These are phyloP conservation scores for Rutilus rutilus DNA, from an alignment of 2,113 vertebrate genomes.

Conservation along the genomic window DNA sequence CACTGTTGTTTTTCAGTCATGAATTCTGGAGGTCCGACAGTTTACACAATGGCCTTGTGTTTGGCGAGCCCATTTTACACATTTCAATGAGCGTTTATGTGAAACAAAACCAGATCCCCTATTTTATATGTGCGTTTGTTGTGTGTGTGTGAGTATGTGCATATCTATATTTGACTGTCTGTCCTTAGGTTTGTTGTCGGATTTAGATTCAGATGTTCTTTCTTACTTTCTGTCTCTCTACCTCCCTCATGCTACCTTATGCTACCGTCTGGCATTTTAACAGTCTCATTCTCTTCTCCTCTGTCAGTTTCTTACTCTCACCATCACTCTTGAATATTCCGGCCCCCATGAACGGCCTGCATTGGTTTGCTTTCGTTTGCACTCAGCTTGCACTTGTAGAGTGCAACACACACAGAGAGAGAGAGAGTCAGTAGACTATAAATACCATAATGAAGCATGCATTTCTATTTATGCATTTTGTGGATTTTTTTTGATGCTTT, in stretches of 20 bases:
- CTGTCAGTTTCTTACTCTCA: slow-evolving; percentile 17
- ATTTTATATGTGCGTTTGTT: slow-evolving; percentile 72
- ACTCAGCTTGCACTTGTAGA: slow-evolving; percentile 78
- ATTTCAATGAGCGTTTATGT: slow-evolving; percentile 68
- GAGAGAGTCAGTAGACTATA: neutral
- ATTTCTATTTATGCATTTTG: neutral
- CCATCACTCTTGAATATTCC: slow-evolving; percentile 54
- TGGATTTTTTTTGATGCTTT: neutral
- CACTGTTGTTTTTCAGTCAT: no score
- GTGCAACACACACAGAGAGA: neutral
- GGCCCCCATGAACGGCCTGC: slow-evolving; percentile 69
- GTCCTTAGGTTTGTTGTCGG: slow-evolving; percentile 78
- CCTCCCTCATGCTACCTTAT: slow-evolving; percentile 53
- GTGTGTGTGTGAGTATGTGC: slow-evolving; percentile 46
- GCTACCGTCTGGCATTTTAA: slow-evolving; percentile 42
- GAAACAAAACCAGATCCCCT: slow-evolving; percentile 58
- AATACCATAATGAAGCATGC: neutral
- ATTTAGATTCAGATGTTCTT: slow-evolving; percentile 62
- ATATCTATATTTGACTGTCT: slow-evolving; percentile 71
- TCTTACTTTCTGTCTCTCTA: slow-evolving; percentile 52
- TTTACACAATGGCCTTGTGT: no score
- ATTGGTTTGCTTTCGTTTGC: slow-evolving; percentile 79
- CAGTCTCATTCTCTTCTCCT: neutral
- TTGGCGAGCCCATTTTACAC: neutral
- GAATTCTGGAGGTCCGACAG: no score